Evolutionary conservation across 2,797 vertebrate genomes (phyloP).

Genomic region (Liparis tanakae): DNA sequence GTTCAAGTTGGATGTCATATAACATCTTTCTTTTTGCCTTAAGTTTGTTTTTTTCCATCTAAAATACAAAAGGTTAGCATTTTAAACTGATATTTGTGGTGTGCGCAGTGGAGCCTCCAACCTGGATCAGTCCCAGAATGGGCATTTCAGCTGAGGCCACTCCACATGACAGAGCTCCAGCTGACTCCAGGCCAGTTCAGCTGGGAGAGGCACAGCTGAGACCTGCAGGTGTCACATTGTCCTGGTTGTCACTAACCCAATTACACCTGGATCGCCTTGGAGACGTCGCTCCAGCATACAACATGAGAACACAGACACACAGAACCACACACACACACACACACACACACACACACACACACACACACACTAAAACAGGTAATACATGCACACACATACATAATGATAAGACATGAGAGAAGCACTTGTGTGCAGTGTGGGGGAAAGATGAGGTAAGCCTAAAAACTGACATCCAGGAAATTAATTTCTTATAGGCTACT

Average conservation of each 20-base stretch:
- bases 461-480: constrained; percentile 51
- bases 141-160: constrained; percentile 49
- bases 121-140: constrained; percentile 64
- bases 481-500: constrained; percentile 43
- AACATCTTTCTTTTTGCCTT: constrained; percentile 23
- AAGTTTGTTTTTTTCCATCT: constrained; percentile 25
- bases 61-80: constrained; percentile 57
- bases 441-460: constrained; percentile 47
- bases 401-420: constrained; percentile 16
- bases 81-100: constrained; percentile 58
- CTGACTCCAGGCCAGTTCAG: constrained; percentile 74
- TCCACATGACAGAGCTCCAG: constrained; percentile 76
- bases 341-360: constrained; percentile 18
- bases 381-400: constrained; percentile 22
- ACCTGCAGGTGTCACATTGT: constrained; percentile 80
- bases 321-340: constrained; percentile 8
- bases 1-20: constrained; percentile 18
- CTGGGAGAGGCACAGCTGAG: constrained; percentile 74
- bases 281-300: constrained; percentile 32
- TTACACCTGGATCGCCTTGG: constrained; percentile 74
- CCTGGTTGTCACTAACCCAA: constrained; percentile 82
- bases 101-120: constrained; percentile 43
- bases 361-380: constrained; percentile 18
- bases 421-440: constrained; percentile 1
- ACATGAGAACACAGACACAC: constrained; percentile 31